Base-by-base conservation (phyloP, 2,797 vertebrate species). In the Tenualosa ilisha region DNA sequence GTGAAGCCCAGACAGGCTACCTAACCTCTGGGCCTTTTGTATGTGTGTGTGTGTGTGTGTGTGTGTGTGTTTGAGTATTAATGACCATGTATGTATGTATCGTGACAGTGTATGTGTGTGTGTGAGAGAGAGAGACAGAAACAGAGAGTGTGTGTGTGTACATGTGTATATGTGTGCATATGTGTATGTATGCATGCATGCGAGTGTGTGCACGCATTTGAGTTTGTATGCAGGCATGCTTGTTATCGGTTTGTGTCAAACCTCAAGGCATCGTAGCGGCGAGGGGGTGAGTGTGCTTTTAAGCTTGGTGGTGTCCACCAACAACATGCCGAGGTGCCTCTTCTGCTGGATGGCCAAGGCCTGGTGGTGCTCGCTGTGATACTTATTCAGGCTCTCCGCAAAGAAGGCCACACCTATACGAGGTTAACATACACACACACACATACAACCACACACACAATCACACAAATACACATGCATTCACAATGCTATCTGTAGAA, bases 251-350 rank as follows among this genome's bases (percentile, higher is more conserved):
- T 13, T 72, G 65, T 40, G 65, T 31, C 63, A 68, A 3, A 97
- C 97, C 95, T 97, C 94, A 82, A 97, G 93, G 90, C 96, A 96
- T 82, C 90, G 87, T 54, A 95, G 89, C 0, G 96, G 95, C 40
- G 96, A 97, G 82, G 96, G 96, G 81, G 93, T 92, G 24, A 97
- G 90, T 83, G 94, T 96, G 61, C 94, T 89, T 92, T 96, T 97
- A 26, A 97, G 92, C 85, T 92, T 91, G 61, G 94, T 94, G 53
- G 95, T 94, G 90, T 97, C 96, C 72, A 98, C 94, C 22, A 97
- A 92, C 86, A 98, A 92, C 87, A 98, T 89, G 43, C 97, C 97
- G 6, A 97, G 89, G 26, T 93, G 90, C 85, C 91, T 96, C 86
- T 90, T 95, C 85, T 93, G 92, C 61, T 86, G 93, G 79, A 98